These are phyloP conservation scores for Acrocera orbiculus DNA, from an alignment of 2,888 invertebrate genomes.

Conservation along the genomic window DNA sequence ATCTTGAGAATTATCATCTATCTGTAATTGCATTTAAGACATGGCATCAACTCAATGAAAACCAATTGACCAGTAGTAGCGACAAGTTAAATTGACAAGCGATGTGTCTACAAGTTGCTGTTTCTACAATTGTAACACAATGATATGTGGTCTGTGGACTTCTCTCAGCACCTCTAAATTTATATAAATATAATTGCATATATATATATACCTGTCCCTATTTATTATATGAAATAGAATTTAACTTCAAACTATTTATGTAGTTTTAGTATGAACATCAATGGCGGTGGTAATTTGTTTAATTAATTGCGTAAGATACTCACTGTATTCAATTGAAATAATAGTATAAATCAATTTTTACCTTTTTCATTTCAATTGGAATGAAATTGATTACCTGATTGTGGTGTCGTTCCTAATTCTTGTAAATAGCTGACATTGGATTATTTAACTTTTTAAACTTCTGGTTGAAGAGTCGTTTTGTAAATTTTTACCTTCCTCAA, in stretches of 20 bases:
- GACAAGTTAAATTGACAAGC: slow-evolving; percentile 2
- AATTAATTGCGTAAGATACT: slow-evolving; percentile 17
- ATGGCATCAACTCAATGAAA: too few relatives aligned
- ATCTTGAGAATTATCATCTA: too few relatives aligned
- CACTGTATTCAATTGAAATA: slow-evolving; percentile 3
- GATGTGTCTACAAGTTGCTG: slow-evolving; percentile 7
- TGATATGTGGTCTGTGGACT: too few relatives aligned
- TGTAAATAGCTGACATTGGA: too few relatives aligned
- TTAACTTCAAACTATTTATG: too few relatives aligned
- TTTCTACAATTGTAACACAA: slow-evolving; percentile 8
- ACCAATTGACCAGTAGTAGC: too few relatives aligned
- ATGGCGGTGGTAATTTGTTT: slow-evolving; percentile 16
- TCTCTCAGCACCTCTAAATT: too few relatives aligned
- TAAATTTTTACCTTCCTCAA: slow-evolving; percentile 3
- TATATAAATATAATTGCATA: too few relatives aligned
- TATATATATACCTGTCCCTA: too few relatives aligned
- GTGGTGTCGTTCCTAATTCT: slow-evolving; percentile 10
- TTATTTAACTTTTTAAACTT: background rate
- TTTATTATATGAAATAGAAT: too few relatives aligned
- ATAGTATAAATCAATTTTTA: slow-evolving; percentile 13
- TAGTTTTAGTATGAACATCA: too few relatives aligned
- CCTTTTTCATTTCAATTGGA: slow-evolving; percentile 6
- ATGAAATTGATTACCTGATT: slow-evolving; percentile 11
- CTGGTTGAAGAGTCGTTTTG: slow-evolving; percentile 1
- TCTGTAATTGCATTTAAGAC: too few relatives aligned